Evolutionary conservation across 2,113 vertebrate species (phyloP).

Genomic region (human): DNA sequence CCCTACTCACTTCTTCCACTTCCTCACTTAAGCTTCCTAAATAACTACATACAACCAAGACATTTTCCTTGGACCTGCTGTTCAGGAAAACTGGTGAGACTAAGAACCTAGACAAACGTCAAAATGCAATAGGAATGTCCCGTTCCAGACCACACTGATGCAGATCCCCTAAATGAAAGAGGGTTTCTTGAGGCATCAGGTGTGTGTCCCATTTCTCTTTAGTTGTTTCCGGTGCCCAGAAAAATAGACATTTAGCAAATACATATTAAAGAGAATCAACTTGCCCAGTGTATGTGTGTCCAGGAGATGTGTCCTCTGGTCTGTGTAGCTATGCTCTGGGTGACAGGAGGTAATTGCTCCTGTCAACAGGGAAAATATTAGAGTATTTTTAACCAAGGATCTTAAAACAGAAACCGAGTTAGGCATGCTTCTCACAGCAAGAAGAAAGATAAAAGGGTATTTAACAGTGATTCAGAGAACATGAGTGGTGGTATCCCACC

Average conservation of each 20-base stretch:
- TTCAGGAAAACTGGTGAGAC: not conserved
- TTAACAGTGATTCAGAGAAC: constrained; percentile 19
- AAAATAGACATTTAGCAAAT: not conserved
- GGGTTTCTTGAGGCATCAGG: not conserved
- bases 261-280: not conserved
- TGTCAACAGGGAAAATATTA: not conserved
- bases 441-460: not conserved
- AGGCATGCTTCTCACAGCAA: not conserved
- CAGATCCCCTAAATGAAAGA: not conserved
- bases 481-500: not conserved
- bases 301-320: not conserved
- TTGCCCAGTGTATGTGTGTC: not conserved
- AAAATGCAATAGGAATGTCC: not conserved
- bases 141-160: not conserved
- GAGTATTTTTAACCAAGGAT: not conserved
- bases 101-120: not conserved
- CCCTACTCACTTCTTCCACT: not conserved
- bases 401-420: not conserved
- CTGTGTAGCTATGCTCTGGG: not conserved
- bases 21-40: not conserved
- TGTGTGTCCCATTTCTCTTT: not conserved
- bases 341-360: not conserved
- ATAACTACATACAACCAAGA: not conserved
- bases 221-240: not conserved
- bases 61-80: not conserved